Evolutionary conservation across 2,888 invertebrate genomes (phyloP).

Genomic region (Allacma fusca): DNA sequence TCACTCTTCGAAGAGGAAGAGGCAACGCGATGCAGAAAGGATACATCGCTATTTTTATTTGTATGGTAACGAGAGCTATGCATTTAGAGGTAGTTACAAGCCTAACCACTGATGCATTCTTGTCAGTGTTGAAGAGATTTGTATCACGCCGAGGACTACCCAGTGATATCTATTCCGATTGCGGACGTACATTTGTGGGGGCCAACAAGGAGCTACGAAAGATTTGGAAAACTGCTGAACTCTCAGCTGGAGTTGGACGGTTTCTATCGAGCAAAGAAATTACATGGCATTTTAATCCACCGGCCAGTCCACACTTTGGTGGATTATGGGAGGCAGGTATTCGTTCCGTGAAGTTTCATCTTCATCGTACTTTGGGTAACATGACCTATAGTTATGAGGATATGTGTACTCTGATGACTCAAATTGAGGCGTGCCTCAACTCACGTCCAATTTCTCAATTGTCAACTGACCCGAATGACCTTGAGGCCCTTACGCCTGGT

Average conservation of each 20-base stretch:
- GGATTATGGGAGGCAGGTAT: background rate
- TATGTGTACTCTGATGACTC: slow-evolving; percentile 28
- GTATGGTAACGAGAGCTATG: background rate
- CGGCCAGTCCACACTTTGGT: slow-evolving; percentile 48
- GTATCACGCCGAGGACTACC: background rate
- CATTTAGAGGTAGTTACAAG: slow-evolving; percentile 4
- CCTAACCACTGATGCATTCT: background rate
- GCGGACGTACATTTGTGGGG: background rate
- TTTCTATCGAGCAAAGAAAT: too few species aligned
- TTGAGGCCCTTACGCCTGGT: slow-evolving; percentile 60
- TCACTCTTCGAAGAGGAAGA: background rate
- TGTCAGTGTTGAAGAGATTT: background rate
- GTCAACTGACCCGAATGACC: slow-evolving; percentile 58
- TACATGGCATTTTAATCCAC: slow-evolving; percentile 52
- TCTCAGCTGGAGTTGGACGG: slow-evolving; percentile 39
- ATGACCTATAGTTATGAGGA: slow-evolving; percentile 20
- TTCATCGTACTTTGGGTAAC: slow-evolving; percentile 22
- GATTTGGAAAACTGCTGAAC: background rate
- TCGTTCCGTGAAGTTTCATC: slow-evolving; percentile 45
- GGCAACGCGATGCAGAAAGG: background rate
- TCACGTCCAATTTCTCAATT: slow-evolving; percentile 60
- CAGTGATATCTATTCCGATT: background rate
- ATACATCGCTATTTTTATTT: background rate
- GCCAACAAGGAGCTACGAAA: background rate
- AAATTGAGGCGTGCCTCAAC: slow-evolving; percentile 62